phyloP scores from a whole-genome alignment of 2,888 invertebrate species.

The Ecliptopera silaceata region DNA sequence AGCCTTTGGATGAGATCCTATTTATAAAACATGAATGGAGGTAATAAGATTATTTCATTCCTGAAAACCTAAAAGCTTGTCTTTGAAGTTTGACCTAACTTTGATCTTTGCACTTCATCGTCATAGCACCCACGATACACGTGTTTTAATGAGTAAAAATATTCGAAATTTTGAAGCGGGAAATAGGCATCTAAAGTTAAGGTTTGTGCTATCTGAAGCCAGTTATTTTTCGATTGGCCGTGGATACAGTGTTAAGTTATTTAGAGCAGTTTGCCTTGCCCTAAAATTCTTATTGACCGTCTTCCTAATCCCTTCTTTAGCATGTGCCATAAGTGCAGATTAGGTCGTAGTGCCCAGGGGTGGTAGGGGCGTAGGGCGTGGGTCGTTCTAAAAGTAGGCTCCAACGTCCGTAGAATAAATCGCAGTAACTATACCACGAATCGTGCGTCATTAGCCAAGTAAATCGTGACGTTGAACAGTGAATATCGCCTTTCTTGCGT shows the following conservation, averaged over 20 bases:
- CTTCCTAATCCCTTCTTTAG: slow-evolving; percentile 12
- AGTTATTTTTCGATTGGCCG: background rate
- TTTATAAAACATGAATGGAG: slow-evolving; percentile 48
- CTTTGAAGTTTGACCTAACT: slow-evolving; percentile 1
- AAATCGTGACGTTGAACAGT: slow-evolving; percentile 43
- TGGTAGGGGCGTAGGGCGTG: slow-evolving; percentile 46
- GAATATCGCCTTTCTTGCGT: slow-evolving; percentile 41
- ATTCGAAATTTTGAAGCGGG: background rate
- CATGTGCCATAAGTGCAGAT: slow-evolving; percentile 2
- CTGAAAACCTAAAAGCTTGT: background rate
- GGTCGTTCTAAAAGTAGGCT: slow-evolving; percentile 53
- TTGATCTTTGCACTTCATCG: background rate
- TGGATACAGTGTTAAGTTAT: slow-evolving; percentile 5
- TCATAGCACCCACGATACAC: background rate
- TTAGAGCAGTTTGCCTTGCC: slow-evolving; percentile 3
- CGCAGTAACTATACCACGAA: slow-evolving; percentile 47
- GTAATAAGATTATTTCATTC: slow-evolving; percentile 27
- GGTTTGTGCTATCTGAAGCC: no score
- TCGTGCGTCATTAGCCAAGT: slow-evolving; percentile 62
- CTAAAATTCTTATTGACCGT: slow-evolving; percentile 5
- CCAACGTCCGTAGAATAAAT: slow-evolving; percentile 41
- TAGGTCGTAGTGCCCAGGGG: background rate
- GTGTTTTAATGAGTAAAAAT: background rate
- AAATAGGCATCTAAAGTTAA: background rate
- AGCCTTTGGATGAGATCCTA: slow-evolving; percentile 42